Conservation (phyloP, 2,888 invertebrate species). For the Chalcosyrphus nemorum region DNA sequence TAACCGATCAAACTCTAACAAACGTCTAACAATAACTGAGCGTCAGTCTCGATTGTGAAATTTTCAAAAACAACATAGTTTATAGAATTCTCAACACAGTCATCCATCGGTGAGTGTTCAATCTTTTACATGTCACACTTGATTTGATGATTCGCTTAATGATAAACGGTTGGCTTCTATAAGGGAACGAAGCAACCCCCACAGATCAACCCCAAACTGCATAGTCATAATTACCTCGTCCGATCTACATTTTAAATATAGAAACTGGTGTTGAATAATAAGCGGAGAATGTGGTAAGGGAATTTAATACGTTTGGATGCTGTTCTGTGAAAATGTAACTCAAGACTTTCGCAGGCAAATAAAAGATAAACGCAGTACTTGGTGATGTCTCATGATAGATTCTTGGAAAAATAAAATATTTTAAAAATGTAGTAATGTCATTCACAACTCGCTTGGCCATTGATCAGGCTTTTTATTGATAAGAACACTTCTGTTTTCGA, state of each 20-base stretch:
- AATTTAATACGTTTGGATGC: constrained; percentile 46
- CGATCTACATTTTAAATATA: constrained; percentile 33
- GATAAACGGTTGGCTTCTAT: constrained; percentile 54
- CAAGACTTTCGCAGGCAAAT: constrained; percentile 24
- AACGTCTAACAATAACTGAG: constrained; percentile 37
- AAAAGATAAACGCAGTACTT: constrained; percentile 10
- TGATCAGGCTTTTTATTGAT: not conserved
- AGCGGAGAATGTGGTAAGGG: constrained; percentile 34
- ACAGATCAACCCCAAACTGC: constrained; percentile 17
- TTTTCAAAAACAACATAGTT: constrained; percentile 37
- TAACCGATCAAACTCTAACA: constrained; percentile 51
- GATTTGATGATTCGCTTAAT: constrained; percentile 46
- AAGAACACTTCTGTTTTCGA: not conserved
- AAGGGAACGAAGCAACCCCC: constrained; percentile 8
- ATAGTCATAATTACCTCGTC: constrained; percentile 6
- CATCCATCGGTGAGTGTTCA: constrained; percentile 52
- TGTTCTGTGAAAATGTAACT: constrained; percentile 41
- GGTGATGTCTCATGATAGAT: not conserved
- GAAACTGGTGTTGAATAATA: constrained; percentile 39
- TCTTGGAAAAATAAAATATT: not conserved
- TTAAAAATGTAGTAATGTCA: not conserved
- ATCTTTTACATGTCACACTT: constrained; percentile 53
- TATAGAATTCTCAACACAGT: constrained; percentile 38
- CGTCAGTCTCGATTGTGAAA: constrained; percentile 38
- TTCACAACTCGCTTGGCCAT: not conserved